Evolutionary conservation across 2,113 vertebrate genomes (phyloP).

Genomic region (Microcebus lehilahytsara): DNA sequence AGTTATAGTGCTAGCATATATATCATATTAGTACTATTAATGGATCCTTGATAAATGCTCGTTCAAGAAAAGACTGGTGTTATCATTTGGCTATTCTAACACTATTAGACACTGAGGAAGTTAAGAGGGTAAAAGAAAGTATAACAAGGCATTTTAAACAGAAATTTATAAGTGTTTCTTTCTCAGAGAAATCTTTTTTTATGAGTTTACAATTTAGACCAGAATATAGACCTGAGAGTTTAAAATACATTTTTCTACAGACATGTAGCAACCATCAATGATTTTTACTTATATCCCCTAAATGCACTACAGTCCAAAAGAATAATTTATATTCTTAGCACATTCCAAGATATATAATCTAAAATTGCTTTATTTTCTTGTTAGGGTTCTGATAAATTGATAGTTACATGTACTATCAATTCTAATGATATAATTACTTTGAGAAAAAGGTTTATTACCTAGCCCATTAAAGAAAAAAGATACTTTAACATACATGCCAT

Average conservation of each 20-base stretch:
- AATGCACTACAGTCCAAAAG: background rate
- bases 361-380: background rate
- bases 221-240: conserved; percentile 12
- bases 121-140: background rate
- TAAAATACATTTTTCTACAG: conserved; percentile 17
- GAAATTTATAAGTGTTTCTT: background rate
- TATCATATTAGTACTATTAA: background rate
- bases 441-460: conserved; percentile 24
- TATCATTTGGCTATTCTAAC: background rate
- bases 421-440: background rate
- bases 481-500: background rate
- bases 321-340: background rate
- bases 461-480: background rate
- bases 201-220: background rate
- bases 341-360: background rate
- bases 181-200: background rate
- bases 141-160: background rate
- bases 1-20: background rate
- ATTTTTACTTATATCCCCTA: background rate
- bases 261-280: background rate
- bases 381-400: background rate
- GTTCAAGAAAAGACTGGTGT: background rate
- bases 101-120: background rate
- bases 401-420: background rate
- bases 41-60: background rate